Evolutionary conservation across 2,888 invertebrate genomes (phyloP).

Genomic region (Diarsia dahlii): DNA sequence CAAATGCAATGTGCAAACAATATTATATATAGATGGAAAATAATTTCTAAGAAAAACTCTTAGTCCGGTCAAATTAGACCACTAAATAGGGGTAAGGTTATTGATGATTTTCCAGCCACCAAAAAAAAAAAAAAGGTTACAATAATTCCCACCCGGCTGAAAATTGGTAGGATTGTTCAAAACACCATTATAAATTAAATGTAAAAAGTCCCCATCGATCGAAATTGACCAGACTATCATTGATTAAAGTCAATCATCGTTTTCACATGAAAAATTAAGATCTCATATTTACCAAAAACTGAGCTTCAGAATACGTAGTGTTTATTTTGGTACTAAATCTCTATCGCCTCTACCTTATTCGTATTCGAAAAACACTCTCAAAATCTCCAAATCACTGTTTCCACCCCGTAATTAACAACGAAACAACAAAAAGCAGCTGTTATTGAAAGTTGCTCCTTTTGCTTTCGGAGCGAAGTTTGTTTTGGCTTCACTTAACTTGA

Average conservation of each 20-base stretch:
- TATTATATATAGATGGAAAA: not conserved
- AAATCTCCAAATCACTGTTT: slow-evolving; percentile 3
- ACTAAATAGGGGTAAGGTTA: too few relatives aligned
- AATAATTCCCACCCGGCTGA: too few relatives aligned
- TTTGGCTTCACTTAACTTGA: slow-evolving; percentile 50
- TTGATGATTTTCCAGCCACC: too few relatives aligned
- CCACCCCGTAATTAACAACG: slow-evolving; percentile 14
- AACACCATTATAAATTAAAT: too few relatives aligned
- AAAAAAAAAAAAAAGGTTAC: too few relatives aligned
- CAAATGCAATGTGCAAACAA: not conserved
- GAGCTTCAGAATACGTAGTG: not conserved
- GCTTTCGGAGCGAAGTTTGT: slow-evolving; percentile 30
- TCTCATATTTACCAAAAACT: not conserved
- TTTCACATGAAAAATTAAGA: not conserved
- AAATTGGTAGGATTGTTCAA: too few relatives aligned
- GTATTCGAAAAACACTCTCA: not conserved
- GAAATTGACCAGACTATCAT: too few relatives aligned
- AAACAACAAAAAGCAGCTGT: slow-evolving; percentile 33
- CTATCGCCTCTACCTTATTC: not conserved
- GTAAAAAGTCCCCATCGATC: too few relatives aligned
- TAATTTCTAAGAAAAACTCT: not conserved
- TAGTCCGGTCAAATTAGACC: too few relatives aligned
- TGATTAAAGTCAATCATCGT: not conserved
- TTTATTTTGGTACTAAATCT: not conserved
- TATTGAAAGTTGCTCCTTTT: slow-evolving; percentile 43